A percentile compares a stretch with the other conserved stretches of the same genome.
These are phyloP conservation scores for Cryptus armator DNA, from an alignment of 2,888 invertebrate genomes.

Conservation along the genomic window DNA sequence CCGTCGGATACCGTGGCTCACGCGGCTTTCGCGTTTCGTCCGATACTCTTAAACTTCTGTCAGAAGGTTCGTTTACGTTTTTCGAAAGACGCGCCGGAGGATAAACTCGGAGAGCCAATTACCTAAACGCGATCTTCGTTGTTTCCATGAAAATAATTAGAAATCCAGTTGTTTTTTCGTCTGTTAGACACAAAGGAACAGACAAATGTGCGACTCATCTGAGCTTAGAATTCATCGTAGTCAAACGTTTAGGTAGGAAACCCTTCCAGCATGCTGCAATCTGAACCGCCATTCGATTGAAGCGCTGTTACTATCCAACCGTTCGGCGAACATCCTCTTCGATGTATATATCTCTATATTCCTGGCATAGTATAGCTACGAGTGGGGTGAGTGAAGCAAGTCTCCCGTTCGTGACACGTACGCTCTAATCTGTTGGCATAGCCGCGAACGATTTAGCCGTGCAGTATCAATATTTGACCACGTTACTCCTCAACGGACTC, in stretches of 20 bases:
- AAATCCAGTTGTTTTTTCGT: conserved; percentile 13
- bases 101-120: conserved; percentile 68
- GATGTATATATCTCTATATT: conserved; percentile 35
- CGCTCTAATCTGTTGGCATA: conserved; percentile 79
- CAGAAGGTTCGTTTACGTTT: conserved; percentile 36
- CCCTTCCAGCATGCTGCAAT: background rate
- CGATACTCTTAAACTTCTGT: conserved; percentile 36
- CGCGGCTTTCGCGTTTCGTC: conserved; percentile 17
- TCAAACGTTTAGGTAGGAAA: background rate
- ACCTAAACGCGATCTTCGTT: conserved; percentile 60
- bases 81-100: conserved; percentile 48
- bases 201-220: background rate
- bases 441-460: conserved; percentile 76
- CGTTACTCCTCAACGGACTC: conserved; percentile 71
- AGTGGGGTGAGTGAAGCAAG: conserved; percentile 41
- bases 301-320: conserved; percentile 9
- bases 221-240: background rate
- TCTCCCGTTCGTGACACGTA: conserved; percentile 74
- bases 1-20: conserved; percentile 57
- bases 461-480: conserved; percentile 82
- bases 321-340: conserved; percentile 15
- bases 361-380: background rate
- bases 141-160: conserved; percentile 61
- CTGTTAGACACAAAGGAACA: background rate
- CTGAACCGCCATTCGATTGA: conserved; percentile 19